phyloP scores from a whole-genome alignment of 1,140 invertebrate species.

The Battus philenor region DNA sequence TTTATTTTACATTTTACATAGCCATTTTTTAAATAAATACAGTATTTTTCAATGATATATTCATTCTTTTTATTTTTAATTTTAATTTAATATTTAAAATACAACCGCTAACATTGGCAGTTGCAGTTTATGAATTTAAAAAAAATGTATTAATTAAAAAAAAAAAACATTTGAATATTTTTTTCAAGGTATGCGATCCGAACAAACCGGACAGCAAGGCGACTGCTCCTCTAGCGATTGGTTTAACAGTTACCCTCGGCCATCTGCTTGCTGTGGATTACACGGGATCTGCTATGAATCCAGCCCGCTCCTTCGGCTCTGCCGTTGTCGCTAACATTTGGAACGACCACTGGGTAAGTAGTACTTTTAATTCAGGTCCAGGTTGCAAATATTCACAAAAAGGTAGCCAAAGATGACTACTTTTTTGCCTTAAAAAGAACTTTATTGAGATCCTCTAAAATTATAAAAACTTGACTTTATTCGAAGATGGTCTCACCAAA shows the following conservation, averaged over 20 bases:
- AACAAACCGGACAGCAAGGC: constrained; percentile 84
- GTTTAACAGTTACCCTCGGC: constrained; percentile 89
- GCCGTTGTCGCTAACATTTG: constrained; percentile 86
- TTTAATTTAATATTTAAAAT: not conserved
- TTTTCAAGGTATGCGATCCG: constrained; percentile 65
- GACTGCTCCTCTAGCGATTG: constrained; percentile 92
- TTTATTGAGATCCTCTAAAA: no score
- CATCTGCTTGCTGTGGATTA: constrained; percentile 91
- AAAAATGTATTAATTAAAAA: no score
- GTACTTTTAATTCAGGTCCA: no score
- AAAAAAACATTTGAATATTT: not conserved
- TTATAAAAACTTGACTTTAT: no score
- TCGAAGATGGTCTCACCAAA: no score
- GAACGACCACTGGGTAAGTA: constrained; percentile 87
- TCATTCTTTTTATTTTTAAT: not conserved
- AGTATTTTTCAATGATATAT: no score
- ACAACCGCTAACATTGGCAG: not conserved
- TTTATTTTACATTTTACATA: no score
- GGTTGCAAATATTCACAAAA: no score
- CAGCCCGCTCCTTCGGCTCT: constrained; percentile 89
- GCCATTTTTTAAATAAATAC: no score
- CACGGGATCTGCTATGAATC: constrained; percentile 94
- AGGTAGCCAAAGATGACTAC: no score
- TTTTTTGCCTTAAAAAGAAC: no score
- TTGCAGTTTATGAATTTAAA: not conserved